Conservation (phyloP, 2,888 invertebrate genomes). For the Achlya flavicornis region DNA sequence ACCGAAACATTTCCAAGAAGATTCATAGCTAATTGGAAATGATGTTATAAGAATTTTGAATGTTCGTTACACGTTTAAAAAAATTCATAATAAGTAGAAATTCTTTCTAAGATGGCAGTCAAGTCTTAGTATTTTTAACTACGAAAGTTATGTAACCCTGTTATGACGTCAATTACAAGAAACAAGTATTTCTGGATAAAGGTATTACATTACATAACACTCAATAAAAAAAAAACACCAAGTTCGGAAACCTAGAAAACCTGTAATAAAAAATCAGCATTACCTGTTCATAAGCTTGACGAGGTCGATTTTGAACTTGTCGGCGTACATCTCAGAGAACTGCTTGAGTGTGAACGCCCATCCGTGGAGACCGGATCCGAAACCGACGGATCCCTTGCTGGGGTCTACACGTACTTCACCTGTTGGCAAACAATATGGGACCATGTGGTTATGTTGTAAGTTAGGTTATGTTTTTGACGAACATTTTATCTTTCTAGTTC, state of each 20-base stretch:
- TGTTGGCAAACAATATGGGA: conserved; percentile 28
- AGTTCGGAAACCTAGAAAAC: not conserved
- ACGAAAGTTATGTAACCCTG: no score
- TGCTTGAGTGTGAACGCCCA: conserved; percentile 99
- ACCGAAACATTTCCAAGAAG: no score
- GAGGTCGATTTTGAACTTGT: conserved; percentile 98
- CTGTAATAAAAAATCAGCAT: conserved; percentile 13
- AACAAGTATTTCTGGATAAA: not conserved
- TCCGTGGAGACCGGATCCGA: conserved; percentile 99
- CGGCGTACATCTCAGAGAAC: conserved; percentile 99
- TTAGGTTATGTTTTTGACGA: not conserved
- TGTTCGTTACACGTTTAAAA: no score
- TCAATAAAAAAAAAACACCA: no score
- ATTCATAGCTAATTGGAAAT: no score
- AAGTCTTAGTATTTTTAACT: no score
- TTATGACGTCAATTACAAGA: no score
- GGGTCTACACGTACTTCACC: conserved; percentile 98
- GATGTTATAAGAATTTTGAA: no score
- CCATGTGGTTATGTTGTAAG: not conserved
- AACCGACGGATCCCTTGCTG: conserved; percentile 99
- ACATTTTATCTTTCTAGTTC: no score
- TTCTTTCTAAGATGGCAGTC: no score
- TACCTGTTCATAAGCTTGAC: conserved; percentile 97
- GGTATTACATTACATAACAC: not conserved
- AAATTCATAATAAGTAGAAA: no score